Conservation (phyloP, 2,888 invertebrate species). For the Drosophila kanekoi region DNA sequence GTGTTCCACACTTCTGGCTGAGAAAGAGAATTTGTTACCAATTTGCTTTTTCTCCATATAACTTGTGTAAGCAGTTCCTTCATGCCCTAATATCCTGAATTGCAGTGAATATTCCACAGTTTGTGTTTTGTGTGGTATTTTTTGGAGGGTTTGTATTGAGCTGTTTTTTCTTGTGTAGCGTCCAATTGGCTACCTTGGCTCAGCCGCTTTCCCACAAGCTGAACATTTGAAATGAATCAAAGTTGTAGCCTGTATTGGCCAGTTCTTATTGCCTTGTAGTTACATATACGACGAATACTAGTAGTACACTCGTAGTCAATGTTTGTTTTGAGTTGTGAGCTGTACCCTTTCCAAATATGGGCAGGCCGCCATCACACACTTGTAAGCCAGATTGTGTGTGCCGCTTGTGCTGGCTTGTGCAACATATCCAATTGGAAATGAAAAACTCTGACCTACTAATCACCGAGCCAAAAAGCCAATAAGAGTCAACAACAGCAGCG, state of each 20-base stretch:
- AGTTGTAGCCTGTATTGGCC: constrained; percentile 46
- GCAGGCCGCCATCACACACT: constrained; percentile 53
- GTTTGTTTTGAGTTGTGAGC: constrained; percentile 57
- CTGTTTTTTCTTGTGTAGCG: constrained; percentile 15
- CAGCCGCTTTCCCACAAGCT: constrained; percentile 67
- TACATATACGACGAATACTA: constrained; percentile 42
- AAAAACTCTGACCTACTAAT: constrained; percentile 80
- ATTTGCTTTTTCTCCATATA: neutral
- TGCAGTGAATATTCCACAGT: neutral
- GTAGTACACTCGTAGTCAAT: constrained; percentile 53
- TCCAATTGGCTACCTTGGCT: constrained; percentile 46
- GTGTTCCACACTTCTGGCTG: no score
- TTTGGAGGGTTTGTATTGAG: neutral
- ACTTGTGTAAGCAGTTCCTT: neutral
- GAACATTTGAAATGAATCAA: constrained; percentile 64
- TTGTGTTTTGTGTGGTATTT: neutral
- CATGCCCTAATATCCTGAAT: constrained; percentile 25
- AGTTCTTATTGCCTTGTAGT: constrained; percentile 70
- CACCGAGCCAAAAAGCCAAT: constrained; percentile 80
- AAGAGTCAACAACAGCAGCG: constrained; percentile 66
- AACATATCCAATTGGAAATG: constrained; percentile 81
- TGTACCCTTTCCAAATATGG: constrained; percentile 80
- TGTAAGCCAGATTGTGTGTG: constrained; percentile 63
- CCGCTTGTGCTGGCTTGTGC: constrained; percentile 60
- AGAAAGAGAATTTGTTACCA: no score